Evolutionary conservation across 2,113 vertebrate genomes (phyloP), one percentile per base, ranked within the genome.

Genomic region (Psammodynastes pulverulentus): DNA sequence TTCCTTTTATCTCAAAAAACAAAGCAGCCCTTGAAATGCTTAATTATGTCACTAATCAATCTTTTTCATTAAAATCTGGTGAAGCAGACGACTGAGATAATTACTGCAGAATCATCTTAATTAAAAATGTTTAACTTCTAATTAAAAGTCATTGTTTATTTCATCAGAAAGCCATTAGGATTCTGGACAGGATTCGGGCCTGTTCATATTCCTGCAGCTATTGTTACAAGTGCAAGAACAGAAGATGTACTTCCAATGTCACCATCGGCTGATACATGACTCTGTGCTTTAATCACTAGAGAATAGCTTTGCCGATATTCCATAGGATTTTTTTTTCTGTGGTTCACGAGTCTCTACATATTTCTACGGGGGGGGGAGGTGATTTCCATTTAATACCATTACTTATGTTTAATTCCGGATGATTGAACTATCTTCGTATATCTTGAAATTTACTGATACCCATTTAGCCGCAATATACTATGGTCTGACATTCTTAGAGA

Each of bases 71-170:
- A 98, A 98, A 98, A 97, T 97, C 97, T 97, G 97, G 94, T 97
- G 97, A 97, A 97, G 97, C 98, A 98, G 98, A 98, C 98, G 98
- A 98, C 96, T 96, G 95, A 98, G 98, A 98, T 98, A 98, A 99
- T 99, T 98, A 97, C 97, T 97, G 95, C 94, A 96, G 97, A 98
- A 97, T 98, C 98, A 97, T 98, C 98, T 98, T 99, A 98, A 99
- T 99, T 98, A 98, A 98, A 98, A 86, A 98, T 97, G 95, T 97
- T 98, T 97, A 97, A 96, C 97, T 97, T 97, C 97, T 98, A 98
- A 99, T 99, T 98, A 98, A 98, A 97, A 98, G 96, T 98, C 97
- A 98, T 98, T 99, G 98, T 99, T 98, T 98, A 98, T 97, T 97
- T 98, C 98, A 97, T 98, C 97, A 97, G 97, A 96, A 97, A 97